These are phyloP conservation scores for Cryptomyrus ogoouensis DNA, from an alignment of 2,113 vertebrate genomes.

Conservation along the genomic window DNA sequence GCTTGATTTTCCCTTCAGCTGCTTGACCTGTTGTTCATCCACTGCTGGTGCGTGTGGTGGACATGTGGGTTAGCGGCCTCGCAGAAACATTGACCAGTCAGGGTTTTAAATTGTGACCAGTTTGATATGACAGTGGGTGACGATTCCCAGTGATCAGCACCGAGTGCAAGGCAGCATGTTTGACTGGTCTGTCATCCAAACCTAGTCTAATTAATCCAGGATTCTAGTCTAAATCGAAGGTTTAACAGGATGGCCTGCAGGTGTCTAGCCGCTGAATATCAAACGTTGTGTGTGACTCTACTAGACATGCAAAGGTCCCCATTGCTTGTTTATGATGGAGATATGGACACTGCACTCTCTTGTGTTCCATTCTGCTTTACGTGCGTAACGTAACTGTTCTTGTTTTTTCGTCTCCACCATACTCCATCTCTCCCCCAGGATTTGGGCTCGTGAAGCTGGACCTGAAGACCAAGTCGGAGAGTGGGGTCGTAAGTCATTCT, in stretches of 20 bases:
- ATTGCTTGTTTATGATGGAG: not conserved
- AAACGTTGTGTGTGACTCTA: not conserved
- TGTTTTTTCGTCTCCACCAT: not conserved
- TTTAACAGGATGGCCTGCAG: not conserved
- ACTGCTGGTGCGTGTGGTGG: not conserved
- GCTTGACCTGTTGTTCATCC: not conserved
- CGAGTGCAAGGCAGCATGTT: not conserved
- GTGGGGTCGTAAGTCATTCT: constrained; percentile 79
- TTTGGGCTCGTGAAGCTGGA: constrained; percentile 92
- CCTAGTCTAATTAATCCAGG: not conserved
- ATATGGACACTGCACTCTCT: not conserved
- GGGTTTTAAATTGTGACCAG: not conserved
- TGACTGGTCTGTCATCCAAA: not conserved
- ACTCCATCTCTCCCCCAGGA: constrained; percentile 56
- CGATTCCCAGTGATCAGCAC: not conserved
- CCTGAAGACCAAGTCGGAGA: constrained; percentile 88
- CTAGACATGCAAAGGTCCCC: too few relatives aligned
- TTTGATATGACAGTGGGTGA: not conserved
- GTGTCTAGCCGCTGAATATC: not conserved
- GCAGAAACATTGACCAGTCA: not conserved
- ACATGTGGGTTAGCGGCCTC: not conserved
- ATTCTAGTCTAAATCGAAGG: not conserved
- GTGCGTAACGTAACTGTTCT: not conserved
- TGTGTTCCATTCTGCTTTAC: not conserved
- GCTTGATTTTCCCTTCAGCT: not conserved